Evolutionary conservation across 2,888 invertebrate genomes (phyloP).

Genomic region (Bibio marci): DNA sequence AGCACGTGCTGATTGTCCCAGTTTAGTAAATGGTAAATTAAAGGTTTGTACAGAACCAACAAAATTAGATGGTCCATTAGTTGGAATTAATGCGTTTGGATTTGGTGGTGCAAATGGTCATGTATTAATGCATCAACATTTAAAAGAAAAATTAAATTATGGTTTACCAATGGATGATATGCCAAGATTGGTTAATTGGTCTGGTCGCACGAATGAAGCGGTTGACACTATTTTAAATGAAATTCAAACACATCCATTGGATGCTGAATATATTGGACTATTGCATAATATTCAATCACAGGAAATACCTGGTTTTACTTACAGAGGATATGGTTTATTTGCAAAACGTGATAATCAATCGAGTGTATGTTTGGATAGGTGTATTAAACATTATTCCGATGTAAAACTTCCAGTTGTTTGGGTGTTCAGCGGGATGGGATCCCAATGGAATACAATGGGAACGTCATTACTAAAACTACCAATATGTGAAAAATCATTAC

Average conservation of each 20-base stretch:
- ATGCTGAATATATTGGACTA: constrained; percentile 41
- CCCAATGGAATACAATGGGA: constrained; percentile 71
- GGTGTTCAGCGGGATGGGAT: constrained; percentile 73
- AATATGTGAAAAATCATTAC: constrained; percentile 47
- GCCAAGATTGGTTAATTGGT: constrained; percentile 53
- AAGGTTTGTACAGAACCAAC: constrained; percentile 56
- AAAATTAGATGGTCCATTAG: constrained; percentile 54
- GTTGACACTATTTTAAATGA: constrained; percentile 46
- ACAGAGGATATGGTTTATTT: constrained; percentile 53
- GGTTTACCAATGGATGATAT: constrained; percentile 44
- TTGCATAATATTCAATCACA: constrained; percentile 40
- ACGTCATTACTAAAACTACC: constrained; percentile 49
- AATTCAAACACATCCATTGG: constrained; percentile 40
- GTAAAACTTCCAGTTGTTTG: constrained; percentile 1
- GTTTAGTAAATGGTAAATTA: constrained; percentile 42
- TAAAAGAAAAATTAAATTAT: constrained; percentile 30
- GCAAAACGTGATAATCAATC: constrained; percentile 11
- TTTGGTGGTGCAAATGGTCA: constrained; percentile 72
- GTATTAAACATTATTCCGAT: constrained; percentile 16
- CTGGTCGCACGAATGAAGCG: constrained; percentile 66
- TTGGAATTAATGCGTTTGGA: constrained; percentile 81
- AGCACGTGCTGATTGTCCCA: constrained; percentile 41
- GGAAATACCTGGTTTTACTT: constrained; percentile 46
- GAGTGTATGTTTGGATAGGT: too few species aligned
- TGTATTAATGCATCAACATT: constrained; percentile 30